Evolutionary conservation across 35 echinoderm and acorn worm genomes (phyloP), one percentile per base, ranked within the genome.

Genomic region (Chiridota heheva): DNA sequence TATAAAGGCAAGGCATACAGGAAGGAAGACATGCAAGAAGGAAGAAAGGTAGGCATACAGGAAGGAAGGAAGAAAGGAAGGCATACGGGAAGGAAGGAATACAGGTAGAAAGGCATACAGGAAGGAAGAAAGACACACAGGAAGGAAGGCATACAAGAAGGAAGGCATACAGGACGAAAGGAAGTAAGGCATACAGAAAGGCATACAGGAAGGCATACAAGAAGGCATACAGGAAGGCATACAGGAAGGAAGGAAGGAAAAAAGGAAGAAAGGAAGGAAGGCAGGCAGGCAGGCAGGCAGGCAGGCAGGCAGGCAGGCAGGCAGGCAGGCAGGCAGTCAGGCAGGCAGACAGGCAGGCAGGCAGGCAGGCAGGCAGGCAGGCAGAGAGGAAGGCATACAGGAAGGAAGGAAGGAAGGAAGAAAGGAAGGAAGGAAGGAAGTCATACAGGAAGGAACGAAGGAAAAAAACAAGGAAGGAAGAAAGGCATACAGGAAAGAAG

Each of bases 401-500:
- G n/a, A n/a, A n/a, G n/a, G n/a, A n/a, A 81, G 30, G 61, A 67
- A 81, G 78, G 61, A 67, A 81, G 22, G 61, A 67, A 81, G 60
- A 29, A 67, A 81, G 58, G 61, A 67, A 81, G 78, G 61, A 67
- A 71, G 30, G 36, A 67, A 81, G 58, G 34, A 67, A n/a, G n/a
- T n/a, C n/a, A n/a, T n/a, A n/a, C n/a, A n/a, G n/a, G n/a, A n/a
- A n/a, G n/a, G n/a, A n/a, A 81, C 27, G 61, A 67, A 81, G 58
- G 34, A 67, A 81, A 17, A 48, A 67, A 81, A 39, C 4, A 67
- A 81, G 58, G 61, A 67, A 81, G 60, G 34, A 67, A 81, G 58
- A 48, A 67, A 81, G 78, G 61, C 45, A 81, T 5, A 39, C 43
- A 81, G 36, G 29, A 30, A 66, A 12, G 29, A 30, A 66, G 13